Conservation (phyloP, 2,113 vertebrate genomes). For the Electrona antarctica region DNA sequence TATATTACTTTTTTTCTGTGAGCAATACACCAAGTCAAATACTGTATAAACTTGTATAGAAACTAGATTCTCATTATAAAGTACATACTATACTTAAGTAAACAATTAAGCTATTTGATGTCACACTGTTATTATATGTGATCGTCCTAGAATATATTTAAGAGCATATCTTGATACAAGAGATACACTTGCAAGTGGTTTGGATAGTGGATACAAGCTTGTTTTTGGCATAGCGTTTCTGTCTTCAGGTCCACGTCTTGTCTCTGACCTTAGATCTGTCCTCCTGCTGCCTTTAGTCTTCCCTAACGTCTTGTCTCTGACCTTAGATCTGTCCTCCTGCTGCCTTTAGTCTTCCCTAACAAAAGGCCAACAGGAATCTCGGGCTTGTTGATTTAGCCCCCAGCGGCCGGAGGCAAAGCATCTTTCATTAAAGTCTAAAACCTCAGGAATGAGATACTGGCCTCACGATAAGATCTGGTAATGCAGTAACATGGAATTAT, state of each 20-base stretch:
- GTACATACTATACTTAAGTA: too few relatives aligned
- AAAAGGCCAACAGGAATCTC: conserved; percentile 75
- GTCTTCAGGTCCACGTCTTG: conserved; percentile 51
- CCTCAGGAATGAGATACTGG: conserved; percentile 81
- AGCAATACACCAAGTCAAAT: too few relatives aligned
- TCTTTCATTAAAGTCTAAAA: conserved; percentile 84
- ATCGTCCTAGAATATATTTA: too few relatives aligned
- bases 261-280: conserved; percentile 62
- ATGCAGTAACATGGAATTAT: conserved; percentile 84
- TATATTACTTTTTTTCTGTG: too few relatives aligned
- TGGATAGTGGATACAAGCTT: conserved; percentile 29
- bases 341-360: conserved; percentile 72
- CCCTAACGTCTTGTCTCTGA: conserved; percentile 67
- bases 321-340: conserved; percentile 51
- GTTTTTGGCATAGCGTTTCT: conserved; percentile 45
- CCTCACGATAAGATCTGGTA: conserved; percentile 81
- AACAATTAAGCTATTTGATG: too few relatives aligned
- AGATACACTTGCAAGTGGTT: conserved; percentile 19
- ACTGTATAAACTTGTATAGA: too few relatives aligned
- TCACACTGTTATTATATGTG: too few relatives aligned
- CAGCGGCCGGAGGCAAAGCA: conserved; percentile 74
- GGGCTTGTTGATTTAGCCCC: conserved; percentile 76
- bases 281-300: conserved; percentile 66
- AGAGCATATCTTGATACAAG: conserved; percentile 2
- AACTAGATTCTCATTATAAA: too few relatives aligned